These are phyloP conservation scores for Rhinella marina DNA, from an alignment of 2,797 vertebrate species.

Conservation along the genomic window DNA sequence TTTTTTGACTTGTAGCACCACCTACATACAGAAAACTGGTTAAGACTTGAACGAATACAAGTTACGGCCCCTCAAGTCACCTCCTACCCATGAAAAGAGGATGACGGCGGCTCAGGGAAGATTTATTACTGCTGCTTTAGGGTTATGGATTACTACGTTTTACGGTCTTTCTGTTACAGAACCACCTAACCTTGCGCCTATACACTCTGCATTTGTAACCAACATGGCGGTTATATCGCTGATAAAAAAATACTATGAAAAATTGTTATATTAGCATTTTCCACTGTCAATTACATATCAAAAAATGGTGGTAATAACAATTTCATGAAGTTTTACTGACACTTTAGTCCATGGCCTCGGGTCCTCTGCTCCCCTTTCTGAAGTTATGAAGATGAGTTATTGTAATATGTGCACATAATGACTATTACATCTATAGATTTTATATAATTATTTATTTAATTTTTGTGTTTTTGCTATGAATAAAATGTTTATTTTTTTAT, in stretches of 20 bases:
- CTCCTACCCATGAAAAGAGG: background rate
- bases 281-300: background rate
- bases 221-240: background rate
- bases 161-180: background rate
- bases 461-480: conserved; percentile 4
- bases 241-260: background rate
- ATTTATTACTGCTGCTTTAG: background rate
- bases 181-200: background rate
- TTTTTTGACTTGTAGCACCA: background rate
- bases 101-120: conserved; percentile 8
- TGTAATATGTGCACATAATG: background rate
- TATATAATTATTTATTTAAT: conserved; percentile 29
- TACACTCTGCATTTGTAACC: background rate
- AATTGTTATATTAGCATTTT: background rate
- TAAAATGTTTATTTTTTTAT: conserved; percentile 26
- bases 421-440: conserved; percentile 11
- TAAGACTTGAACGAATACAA: conserved; percentile 5
- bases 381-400: background rate
- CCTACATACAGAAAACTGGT: too few relatives aligned
- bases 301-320: background rate
- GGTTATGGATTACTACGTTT: background rate
- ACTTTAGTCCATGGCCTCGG: background rate
- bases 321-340: background rate
- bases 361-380: background rate
- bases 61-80: background rate